phyloP scores from a whole-genome alignment of 2,888 invertebrate species.

The Meta bourneti region DNA sequence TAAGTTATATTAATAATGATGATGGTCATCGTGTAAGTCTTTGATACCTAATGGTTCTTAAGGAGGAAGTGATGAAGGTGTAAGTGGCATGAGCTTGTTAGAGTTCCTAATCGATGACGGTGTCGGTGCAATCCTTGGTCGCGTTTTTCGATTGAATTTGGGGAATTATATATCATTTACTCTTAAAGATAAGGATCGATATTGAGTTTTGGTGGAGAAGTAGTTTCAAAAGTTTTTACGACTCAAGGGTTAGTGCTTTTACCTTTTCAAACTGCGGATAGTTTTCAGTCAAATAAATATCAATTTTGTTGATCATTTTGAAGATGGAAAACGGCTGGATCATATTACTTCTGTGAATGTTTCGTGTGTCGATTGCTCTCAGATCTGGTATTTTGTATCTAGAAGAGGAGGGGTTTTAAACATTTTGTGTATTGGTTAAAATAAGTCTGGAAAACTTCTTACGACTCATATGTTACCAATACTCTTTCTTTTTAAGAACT shows the following conservation, averaged over 20 bases:
- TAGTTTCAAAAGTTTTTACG: background rate
- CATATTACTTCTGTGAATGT: no score
- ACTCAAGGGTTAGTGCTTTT: background rate
- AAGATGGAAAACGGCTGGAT: no score
- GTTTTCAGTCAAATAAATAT: no score
- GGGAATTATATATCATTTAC: slow-evolving; percentile 47
- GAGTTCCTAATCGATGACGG: slow-evolving; percentile 37
- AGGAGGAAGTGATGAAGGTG: slow-evolving; percentile 23
- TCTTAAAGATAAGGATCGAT: slow-evolving; percentile 25
- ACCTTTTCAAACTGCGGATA: background rate
- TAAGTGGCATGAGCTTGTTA: slow-evolving; percentile 49
- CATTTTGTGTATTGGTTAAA: no score
- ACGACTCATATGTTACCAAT: no score
- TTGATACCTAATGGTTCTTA: slow-evolving; percentile 39
- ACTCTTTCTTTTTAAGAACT: no score
- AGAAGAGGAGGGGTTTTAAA: no score
- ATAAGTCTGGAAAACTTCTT: no score
- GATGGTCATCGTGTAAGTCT: slow-evolving; percentile 53
- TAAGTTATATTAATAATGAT: slow-evolving; percentile 65
- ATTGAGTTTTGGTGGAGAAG: slow-evolving; percentile 7
- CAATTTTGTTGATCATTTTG: no score
- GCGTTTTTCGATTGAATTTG: slow-evolving; percentile 38
- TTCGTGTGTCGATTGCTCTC: no score
- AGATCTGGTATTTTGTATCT: no score
- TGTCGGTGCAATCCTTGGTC: slow-evolving; percentile 8